Base-by-base conservation (phyloP, 92 coral and sea anemone genomes). In the Paragorgia papillata region DNA sequence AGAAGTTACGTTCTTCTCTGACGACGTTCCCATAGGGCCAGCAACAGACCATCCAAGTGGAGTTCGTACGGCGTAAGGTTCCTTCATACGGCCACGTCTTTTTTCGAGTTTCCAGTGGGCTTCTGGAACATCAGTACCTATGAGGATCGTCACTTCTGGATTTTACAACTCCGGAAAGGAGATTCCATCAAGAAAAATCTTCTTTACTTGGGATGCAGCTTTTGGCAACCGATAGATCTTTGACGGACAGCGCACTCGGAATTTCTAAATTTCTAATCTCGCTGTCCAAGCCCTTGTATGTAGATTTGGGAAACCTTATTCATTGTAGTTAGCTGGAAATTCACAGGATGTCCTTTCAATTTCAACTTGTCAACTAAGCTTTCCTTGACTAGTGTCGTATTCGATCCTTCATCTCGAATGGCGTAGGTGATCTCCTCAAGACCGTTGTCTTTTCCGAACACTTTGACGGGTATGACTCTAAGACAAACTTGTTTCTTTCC, bases 21-120 rank as follows among this genome's bases (percentile, higher is more conserved):
- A 25, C 13, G 57, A 7, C 15, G 15, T 74, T 24, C 68, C 80
- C 57, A 60, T 32, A 0, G 80, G 80, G 17, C 80, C 67, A 9
- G 66, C 54, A 0, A 73, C 51, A 14, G 66, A 55, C 79, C 79
- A 73, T 1, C 79, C 79, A 37, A 37, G 43, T 37, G 43, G 43
- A 4, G 10, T 37, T 10, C 43, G 43, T 20, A 74, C 37, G 9
- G 80, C 80, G 13, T 74, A 55, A 13, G 64, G 80, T 20, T 74
- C 66, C 48, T 73, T 73, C 65, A 41, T 74, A 0, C 57, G 66
- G 7, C 80, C 67, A 3, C 80, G 80, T 7, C 67, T 10, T 39
- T 74, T 55, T 31, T 74, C 80, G 19, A 74, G 32, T n/a, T 57
- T 60, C 80, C 80, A 74, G n/a, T 56, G 80, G 3, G 68, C 80